phyloP scores from a whole-genome alignment of 2,888 invertebrate genomes.

The Ornithoptera alexandrae region DNA sequence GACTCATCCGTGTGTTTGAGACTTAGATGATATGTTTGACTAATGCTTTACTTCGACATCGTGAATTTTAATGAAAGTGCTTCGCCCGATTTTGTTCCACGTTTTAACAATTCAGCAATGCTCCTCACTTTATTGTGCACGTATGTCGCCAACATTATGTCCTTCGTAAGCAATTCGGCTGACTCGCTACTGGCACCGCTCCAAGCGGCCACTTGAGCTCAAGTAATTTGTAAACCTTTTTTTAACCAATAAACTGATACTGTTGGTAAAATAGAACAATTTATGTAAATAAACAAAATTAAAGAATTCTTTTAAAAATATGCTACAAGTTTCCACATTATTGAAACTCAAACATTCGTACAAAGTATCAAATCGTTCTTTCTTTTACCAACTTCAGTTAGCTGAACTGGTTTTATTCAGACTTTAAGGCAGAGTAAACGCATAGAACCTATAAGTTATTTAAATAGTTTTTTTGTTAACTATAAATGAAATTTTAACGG shows the following conservation, averaged over 20 bases:
- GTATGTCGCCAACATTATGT: constrained; percentile 53
- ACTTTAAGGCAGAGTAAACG: too few relatives aligned
- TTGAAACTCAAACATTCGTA: background rate
- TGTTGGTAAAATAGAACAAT: constrained; percentile 37
- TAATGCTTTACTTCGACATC: constrained; percentile 5
- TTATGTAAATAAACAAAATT: background rate
- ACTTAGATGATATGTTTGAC: background rate
- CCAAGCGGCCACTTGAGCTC: constrained; percentile 60
- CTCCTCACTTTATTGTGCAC: constrained; percentile 46
- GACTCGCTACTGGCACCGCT: constrained; percentile 54
- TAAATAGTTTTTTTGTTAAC: too few relatives aligned
- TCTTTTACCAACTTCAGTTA: too few relatives aligned
- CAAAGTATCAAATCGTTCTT: too few relatives aligned
- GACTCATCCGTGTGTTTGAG: constrained; percentile 43
- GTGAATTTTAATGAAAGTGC: constrained; percentile 27
- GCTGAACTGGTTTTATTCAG: too few relatives aligned
- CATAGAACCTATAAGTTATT: too few relatives aligned
- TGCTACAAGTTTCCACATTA: background rate
- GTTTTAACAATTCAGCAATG: constrained; percentile 42
- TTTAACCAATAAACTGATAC: constrained; percentile 49
- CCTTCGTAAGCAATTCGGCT: constrained; percentile 56
- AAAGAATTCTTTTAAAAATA: background rate
- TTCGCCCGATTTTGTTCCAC: constrained; percentile 26
- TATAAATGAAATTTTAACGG: too few relatives aligned
- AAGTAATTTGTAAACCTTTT: constrained; percentile 62